These are phyloP conservation scores for Zoanthus gigantus DNA, from an alignment of 92 coral and sea anemone species.

Conservation along the genomic window DNA sequence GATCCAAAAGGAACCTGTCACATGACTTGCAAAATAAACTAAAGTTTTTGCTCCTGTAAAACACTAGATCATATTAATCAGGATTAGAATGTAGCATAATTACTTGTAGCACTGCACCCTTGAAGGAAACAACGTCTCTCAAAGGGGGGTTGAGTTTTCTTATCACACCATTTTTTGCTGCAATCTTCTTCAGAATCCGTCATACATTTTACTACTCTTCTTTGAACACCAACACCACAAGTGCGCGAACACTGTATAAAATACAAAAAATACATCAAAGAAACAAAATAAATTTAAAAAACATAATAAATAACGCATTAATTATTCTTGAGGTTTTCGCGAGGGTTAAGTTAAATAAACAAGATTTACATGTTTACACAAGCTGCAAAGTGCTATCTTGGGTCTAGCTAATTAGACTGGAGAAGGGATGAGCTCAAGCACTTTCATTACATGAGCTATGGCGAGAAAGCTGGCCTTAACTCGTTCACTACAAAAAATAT, in stretches of 20 bases:
- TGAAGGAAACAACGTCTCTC: constrained; percentile 69
- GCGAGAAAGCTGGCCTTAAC: no score
- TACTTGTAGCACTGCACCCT: constrained; percentile 53
- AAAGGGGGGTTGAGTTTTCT: constrained; percentile 64
- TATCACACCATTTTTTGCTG: constrained; percentile 82
- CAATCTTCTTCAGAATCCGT: constrained; percentile 85
- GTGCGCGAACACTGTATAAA: constrained; percentile 80
- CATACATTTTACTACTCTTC: constrained; percentile 83
- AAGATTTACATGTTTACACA: no score
- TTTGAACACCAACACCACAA: constrained; percentile 82
- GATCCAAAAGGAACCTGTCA: no score
- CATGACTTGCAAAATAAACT: neutral
- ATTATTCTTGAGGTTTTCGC: no score
- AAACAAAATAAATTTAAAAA: neutral
- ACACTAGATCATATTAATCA: neutral
- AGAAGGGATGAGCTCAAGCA: no score
- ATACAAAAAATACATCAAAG: neutral
- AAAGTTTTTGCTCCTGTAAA: neutral
- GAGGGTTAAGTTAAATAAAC: no score
- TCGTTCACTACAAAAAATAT: no score
- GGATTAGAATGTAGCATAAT: neutral
- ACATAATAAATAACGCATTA: neutral
- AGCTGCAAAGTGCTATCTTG: no score
- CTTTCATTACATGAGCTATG: no score
- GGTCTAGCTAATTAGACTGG: no score